A percentile compares a stretch with the other conserved stretches of the same genome.
Evolutionary conservation across 2,888 invertebrate genomes (phyloP).

Genomic region (Eupeodes latifasciatus): DNA sequence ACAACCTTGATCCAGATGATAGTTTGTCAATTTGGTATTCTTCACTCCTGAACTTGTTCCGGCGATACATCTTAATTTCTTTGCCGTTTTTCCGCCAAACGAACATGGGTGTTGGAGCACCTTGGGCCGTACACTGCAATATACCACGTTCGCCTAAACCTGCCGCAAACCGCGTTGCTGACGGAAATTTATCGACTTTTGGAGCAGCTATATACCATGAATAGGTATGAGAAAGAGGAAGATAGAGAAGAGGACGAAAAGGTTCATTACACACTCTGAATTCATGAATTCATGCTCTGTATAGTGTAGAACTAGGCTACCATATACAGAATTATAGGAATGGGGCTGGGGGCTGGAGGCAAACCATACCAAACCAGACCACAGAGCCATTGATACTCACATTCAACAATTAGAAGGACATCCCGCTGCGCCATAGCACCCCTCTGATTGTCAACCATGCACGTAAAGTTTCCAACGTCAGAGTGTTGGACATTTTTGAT

Average conservation of each 20-base stretch:
- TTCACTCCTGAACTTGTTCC: constrained; percentile 80
- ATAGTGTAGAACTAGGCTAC: not conserved
- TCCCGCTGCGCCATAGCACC: constrained; percentile 79
- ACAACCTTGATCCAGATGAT: constrained; percentile 80
- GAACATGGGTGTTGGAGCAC: constrained; percentile 81
- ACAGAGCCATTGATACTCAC: constrained; percentile 78
- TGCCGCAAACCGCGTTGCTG: constrained; percentile 80
- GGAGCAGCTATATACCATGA: constrained; percentile 79
- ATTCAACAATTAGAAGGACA: constrained; percentile 82
- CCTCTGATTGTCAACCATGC: constrained; percentile 81
- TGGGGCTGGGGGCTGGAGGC: not conserved
- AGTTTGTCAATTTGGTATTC: constrained; percentile 81
- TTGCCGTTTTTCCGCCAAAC: constrained; percentile 82
- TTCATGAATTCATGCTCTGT: not conserved
- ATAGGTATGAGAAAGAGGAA: not conserved
- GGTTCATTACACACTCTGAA: constrained; percentile 43
- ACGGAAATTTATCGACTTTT: constrained; percentile 81
- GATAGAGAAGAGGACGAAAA: not conserved
- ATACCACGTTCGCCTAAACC: constrained; percentile 81
- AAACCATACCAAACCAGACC: constrained; percentile 5
- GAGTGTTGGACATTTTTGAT: constrained; percentile 81
- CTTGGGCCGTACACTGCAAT: constrained; percentile 80
- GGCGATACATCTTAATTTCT: constrained; percentile 81
- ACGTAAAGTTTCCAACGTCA: constrained; percentile 82
- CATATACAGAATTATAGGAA: not conserved